phyloP scores from a whole-genome alignment of 2,888 invertebrate species.

The Disparrhopalites patrizii region DNA sequence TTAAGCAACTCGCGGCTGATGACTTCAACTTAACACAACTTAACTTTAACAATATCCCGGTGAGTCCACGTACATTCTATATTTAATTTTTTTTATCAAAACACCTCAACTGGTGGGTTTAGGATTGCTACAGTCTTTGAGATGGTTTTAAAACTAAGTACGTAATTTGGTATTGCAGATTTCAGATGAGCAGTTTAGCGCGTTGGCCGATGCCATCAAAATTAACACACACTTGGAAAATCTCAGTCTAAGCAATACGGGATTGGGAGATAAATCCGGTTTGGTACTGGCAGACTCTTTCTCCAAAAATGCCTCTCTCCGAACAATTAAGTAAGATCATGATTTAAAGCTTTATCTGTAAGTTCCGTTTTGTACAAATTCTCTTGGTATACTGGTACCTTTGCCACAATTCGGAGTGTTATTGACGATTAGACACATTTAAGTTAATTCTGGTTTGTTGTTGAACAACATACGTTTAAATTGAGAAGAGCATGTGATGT shows the following conservation, averaged over 20 bases:
- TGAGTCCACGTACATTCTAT: too few relatives aligned
- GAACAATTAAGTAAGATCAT: conserved; percentile 67
- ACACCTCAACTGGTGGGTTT: neutral
- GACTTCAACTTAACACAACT: conserved; percentile 81
- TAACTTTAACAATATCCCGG: conserved; percentile 99
- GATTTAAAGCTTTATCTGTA: too few relatives aligned
- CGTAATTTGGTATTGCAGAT: conserved; percentile 63
- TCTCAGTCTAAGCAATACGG: conserved; percentile 88
- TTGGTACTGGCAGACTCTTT: conserved; percentile 76
- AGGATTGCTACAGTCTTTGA: neutral
- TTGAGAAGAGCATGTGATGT: too few relatives aligned
- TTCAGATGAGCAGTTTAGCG: conserved; percentile 89
- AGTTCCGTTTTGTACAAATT: too few relatives aligned
- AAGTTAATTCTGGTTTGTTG: too few relatives aligned
- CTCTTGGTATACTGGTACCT: too few relatives aligned
- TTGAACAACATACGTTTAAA: too few relatives aligned
- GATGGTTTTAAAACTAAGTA: neutral
- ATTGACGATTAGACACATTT: too few relatives aligned
- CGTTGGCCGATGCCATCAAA: conserved; percentile 80
- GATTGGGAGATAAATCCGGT: conserved; percentile 84
- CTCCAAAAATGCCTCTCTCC: conserved; percentile 70
- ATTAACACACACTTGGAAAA: conserved; percentile 88
- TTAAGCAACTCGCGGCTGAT: conserved; percentile 84
- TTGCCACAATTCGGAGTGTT: too few relatives aligned
- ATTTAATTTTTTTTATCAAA: too few relatives aligned